Conservation (phyloP, 2,113 vertebrate genomes). For the Burhinus oedicnemus region DNA sequence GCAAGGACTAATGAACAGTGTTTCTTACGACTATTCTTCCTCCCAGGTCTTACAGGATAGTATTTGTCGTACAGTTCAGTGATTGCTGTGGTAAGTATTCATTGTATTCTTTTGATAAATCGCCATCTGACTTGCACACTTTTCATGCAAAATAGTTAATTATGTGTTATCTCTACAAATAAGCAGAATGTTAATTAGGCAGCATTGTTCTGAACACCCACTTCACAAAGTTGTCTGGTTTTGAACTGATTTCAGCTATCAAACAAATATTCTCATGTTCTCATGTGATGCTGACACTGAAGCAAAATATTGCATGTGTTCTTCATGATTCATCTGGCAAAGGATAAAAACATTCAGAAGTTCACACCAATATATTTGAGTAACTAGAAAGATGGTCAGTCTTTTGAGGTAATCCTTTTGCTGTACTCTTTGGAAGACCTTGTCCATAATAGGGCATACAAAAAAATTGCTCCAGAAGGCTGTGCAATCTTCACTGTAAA, state of each 20-base stretch:
- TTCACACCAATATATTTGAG: background rate
- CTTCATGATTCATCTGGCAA: background rate
- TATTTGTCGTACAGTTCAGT: background rate
- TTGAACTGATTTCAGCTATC: background rate
- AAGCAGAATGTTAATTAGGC: background rate
- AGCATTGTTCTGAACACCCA: background rate
- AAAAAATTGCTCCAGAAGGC: background rate
- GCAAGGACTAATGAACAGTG: background rate
- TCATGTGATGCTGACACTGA: background rate
- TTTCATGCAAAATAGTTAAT: background rate
- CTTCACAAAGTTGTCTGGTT: background rate
- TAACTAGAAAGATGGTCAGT: background rate
- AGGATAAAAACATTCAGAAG: background rate
- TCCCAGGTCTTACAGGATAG: background rate
- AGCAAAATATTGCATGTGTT: background rate
- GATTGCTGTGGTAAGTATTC: background rate
- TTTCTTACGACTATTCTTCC: background rate
- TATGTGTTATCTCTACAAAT: background rate
- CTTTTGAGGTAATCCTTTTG: background rate
- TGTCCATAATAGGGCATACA: background rate
- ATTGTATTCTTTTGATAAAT: background rate
- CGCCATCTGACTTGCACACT: background rate
- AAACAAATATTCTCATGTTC: background rate
- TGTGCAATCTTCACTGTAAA: background rate
- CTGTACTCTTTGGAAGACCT: background rate